Percentiles rank a stretch among this genome's conserved stretches.
Evolutionary conservation across 2,888 invertebrate genomes (phyloP).

Genomic region (Polydrusus pterygomalis): DNA sequence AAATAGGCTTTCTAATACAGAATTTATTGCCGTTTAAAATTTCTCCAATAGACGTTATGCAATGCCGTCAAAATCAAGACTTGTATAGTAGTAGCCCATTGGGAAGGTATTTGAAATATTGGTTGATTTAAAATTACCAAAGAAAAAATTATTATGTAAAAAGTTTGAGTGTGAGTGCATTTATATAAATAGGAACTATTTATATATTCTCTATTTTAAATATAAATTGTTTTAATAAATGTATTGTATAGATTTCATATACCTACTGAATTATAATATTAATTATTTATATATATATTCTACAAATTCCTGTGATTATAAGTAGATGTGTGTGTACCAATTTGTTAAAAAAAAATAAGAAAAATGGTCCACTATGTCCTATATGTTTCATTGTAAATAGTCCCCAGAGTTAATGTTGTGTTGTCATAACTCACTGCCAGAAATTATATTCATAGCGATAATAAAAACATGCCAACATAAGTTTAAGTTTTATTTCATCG

Average conservation of each 20-base stretch:
- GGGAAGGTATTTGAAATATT: no score
- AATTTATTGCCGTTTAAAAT: no score
- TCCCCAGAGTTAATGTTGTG: slow-evolving; percentile 65
- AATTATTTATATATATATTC: slow-evolving; percentile 35
- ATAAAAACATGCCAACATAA: slow-evolving; percentile 31
- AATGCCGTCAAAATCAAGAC: background rate
- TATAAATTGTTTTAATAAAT: slow-evolving; percentile 29
- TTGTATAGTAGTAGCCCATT: background rate
- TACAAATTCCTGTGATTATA: slow-evolving; percentile 43
- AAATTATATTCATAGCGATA: slow-evolving; percentile 44
- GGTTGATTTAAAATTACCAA: slow-evolving; percentile 13
- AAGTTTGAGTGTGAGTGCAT: slow-evolving; percentile 30
- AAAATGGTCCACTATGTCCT: slow-evolving; percentile 17
- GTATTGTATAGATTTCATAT: slow-evolving; percentile 29
- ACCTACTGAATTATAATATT: slow-evolving; percentile 18
- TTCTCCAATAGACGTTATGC: background rate
- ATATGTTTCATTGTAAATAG: slow-evolving; percentile 27
- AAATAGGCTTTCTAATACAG: no score
- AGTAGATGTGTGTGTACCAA: slow-evolving; percentile 37
- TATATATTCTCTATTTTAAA: slow-evolving; percentile 22
- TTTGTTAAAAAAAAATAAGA: slow-evolving; percentile 24
- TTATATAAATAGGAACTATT: background rate
- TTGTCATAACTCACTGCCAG: slow-evolving; percentile 71
- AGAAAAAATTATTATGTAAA: slow-evolving; percentile 12
- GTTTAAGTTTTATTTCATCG: background rate